Evolutionary conservation across 2,797 vertebrate species (phyloP).

Genomic region (Sebastes variabilis): DNA sequence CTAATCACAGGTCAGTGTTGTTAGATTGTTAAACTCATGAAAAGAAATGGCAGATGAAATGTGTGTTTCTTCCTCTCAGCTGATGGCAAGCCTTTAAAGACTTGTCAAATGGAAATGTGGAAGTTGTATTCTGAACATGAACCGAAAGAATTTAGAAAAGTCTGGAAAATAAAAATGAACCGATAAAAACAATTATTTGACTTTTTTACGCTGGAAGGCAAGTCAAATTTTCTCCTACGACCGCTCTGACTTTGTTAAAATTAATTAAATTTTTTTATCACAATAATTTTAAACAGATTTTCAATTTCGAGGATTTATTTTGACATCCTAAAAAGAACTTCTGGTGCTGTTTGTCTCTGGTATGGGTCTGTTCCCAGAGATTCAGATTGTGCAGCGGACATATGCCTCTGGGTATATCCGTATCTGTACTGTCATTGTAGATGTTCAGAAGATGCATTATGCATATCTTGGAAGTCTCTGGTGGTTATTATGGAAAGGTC

Average conservation of each 20-base stretch:
- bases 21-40: background rate
- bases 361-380: constrained; percentile 18
- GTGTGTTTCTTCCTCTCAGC: background rate
- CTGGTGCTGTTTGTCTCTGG: constrained; percentile 6
- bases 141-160: background rate
- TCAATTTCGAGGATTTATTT: constrained; percentile 31
- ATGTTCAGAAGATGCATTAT: constrained; percentile 45
- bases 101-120: background rate
- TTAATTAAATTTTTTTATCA: constrained; percentile 1
- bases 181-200: background rate
- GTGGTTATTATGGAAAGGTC: constrained; percentile 24
- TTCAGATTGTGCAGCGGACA: constrained; percentile 18
- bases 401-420: constrained; percentile 40
- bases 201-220: constrained; percentile 15
- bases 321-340: constrained; percentile 33
- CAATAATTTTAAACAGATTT: constrained; percentile 39
- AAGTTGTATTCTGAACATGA: background rate
- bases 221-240: background rate
- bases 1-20: background rate
- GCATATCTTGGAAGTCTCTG: constrained; percentile 26
- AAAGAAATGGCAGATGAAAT: background rate
- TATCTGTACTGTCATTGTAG: constrained; percentile 38
- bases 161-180: background rate
- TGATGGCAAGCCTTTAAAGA: background rate
- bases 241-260: background rate